Percentiles rank a stretch among this genome's conserved stretches.
Evolutionary conservation across 2,888 invertebrate species (phyloP).

Genomic region (Synergus laeviventris): DNA sequence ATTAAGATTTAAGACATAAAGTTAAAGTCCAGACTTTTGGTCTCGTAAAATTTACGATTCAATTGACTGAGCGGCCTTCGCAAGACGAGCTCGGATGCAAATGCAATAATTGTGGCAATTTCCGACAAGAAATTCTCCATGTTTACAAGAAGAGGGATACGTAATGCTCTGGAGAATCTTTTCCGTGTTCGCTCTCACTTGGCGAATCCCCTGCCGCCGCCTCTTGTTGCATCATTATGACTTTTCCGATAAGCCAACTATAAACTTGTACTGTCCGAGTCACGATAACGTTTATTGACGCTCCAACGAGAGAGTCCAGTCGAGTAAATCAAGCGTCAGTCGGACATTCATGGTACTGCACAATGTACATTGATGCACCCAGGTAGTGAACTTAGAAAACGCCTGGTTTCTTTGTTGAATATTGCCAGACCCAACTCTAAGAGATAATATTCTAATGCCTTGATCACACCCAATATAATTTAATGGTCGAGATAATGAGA

Average conservation of each 20-base stretch:
- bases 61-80: conserved; percentile 18
- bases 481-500: conserved; percentile 6
- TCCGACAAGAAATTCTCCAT: conserved; percentile 20
- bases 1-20: neutral
- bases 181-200: conserved; percentile 9
- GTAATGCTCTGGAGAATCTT: conserved; percentile 4
- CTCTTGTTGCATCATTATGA: conserved; percentile 2
- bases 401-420: conserved; percentile 47
- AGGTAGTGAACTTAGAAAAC: conserved; percentile 44
- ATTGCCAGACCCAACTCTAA: conserved; percentile 46
- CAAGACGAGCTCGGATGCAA: neutral
- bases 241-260: conserved; percentile 28
- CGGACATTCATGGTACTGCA: conserved; percentile 51
- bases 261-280: conserved; percentile 21
- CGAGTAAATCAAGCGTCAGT: conserved; percentile 41
- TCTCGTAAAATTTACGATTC: conserved; percentile 13
- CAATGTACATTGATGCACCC: conserved; percentile 44
- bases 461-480: conserved; percentile 15
- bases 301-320: conserved; percentile 4
- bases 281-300: conserved; percentile 33
- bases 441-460: conserved; percentile 5
- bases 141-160: neutral
- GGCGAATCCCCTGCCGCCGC: neutral
- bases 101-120: conserved; percentile 20
- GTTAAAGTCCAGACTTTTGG: neutral